Base-by-base conservation (phyloP, 2,888 invertebrate species). In the Melieria omissa region DNA sequence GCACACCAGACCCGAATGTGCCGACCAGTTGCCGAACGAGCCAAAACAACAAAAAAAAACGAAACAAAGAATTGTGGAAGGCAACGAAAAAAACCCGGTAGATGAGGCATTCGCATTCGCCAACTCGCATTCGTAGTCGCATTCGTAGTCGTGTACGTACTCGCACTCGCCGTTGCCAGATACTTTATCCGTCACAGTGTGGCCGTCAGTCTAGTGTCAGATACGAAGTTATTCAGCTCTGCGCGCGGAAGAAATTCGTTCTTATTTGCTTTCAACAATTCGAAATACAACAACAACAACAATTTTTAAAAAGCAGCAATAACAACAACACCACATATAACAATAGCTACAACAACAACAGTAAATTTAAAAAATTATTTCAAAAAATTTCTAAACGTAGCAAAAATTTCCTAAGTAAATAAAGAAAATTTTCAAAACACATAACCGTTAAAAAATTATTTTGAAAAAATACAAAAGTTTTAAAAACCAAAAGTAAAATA, bases 161-260 rank as follows among this genome's bases (percentile, higher is more conserved):
- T 66, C 66, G 58, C 66, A 58, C 66, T 66, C 66, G 66, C 49
- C 60, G 66, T 60, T 8, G 5, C 8, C 12, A 58, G 71, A 75
- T 74, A 75, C 72, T 76, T 77, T 75, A 78, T 80, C 78, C 77
- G 80, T 80, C 78, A 78, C 80, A 78, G 79, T 82, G 78, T 78
- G 70, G 69, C 69, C 74, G 82, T 84, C 84, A 86, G 85, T 86
- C 83, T 80, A 83, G 83, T 83, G 82, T 83, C 83, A 85, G 86
- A 84, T 84, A 81, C 83, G 83, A 82, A 85, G 83, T 83, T 80
- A 81, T 78, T 80, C 82, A 83, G 83, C 80, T 85, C 83, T 84
- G 83, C 81, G 85, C 83, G 83, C 85, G 86, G 83, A 83, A 79
- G 79, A 81, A 76, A 76, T 76, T 44, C 65, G 45, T 54, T 47